Conservation (phyloP, 2,113 vertebrate species). For the Sterrhoptilus dennistouni region DNA sequence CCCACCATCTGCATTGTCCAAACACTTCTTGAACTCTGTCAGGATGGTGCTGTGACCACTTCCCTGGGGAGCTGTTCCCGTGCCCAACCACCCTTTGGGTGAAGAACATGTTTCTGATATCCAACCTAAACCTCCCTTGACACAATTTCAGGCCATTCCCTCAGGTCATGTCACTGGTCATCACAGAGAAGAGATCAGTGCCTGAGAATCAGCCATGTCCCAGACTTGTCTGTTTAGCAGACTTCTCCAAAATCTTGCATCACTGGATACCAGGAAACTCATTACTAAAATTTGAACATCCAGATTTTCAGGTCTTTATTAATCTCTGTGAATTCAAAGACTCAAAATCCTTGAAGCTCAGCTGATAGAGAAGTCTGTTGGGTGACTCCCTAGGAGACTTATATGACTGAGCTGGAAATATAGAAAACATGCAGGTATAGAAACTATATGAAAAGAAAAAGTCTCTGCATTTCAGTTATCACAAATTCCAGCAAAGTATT, state of each 20-base stretch:
- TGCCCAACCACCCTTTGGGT: neutral
- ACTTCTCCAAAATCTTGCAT: neutral
- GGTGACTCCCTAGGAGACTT: neutral
- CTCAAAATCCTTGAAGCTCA: neutral
- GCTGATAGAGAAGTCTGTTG: neutral
- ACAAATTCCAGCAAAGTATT: neutral
- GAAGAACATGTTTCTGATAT: neutral
- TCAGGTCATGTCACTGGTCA: neutral
- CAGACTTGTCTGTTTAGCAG: neutral
- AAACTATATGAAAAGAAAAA: neutral
- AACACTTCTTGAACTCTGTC: neutral
- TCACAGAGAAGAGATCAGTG: neutral
- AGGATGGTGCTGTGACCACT: neutral
- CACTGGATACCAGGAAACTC: neutral
- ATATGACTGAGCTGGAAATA: neutral
- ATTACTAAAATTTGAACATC: neutral
- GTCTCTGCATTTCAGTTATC: neutral
- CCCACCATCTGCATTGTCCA: neutral
- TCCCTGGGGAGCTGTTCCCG: neutral
- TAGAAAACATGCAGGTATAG: neutral
- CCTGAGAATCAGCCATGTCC: neutral
- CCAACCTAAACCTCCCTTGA: neutral
- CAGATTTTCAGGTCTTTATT: neutral
- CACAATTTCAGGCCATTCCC: fast-evolving
- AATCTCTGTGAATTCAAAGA: neutral